These are phyloP conservation scores for Pangasianodon hypophthalmus DNA, from an alignment of 2,113 vertebrate genomes.

Conservation along the genomic window DNA sequence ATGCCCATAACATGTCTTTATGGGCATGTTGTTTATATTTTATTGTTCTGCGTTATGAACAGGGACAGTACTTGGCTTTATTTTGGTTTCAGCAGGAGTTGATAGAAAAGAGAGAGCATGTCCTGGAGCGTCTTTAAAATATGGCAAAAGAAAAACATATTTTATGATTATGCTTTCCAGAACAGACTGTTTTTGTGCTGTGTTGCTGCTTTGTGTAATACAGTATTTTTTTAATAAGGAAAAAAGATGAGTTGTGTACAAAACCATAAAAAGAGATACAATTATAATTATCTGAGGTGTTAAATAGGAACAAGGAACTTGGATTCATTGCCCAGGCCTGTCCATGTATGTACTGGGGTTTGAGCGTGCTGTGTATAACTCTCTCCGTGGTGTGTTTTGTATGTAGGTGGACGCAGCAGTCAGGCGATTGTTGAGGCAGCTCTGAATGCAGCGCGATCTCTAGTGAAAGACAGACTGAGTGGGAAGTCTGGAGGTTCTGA, in stretches of 20 bases:
- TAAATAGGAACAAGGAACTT: not conserved
- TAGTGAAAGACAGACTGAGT: slow-evolving; percentile 87
- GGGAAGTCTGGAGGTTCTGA: slow-evolving; percentile 81
- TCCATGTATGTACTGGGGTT: not conserved
- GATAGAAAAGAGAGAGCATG: too few species aligned
- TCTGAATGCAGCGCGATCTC: slow-evolving; percentile 77
- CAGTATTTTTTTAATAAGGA: not conserved
- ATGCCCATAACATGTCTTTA: not conserved
- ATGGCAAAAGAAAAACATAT: too few species aligned
- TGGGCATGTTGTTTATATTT: not conserved
- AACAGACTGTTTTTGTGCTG: not conserved
- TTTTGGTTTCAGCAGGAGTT: not conserved
- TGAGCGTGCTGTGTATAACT: not conserved
- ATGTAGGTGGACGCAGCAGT: slow-evolving; percentile 84
- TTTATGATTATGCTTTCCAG: not conserved
- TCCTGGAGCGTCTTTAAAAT: not conserved
- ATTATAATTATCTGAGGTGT: too few species aligned
- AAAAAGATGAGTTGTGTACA: not conserved
- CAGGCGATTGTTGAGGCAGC: slow-evolving; percentile 92
- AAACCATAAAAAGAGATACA: not conserved
- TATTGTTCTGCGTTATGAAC: not conserved
- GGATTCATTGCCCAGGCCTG: not conserved
- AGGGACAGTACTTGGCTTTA: not conserved
- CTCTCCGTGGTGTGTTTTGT: not conserved
- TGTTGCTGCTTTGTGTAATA: not conserved